Evolutionary conservation across 2,797 vertebrate species (phyloP).

Genomic region (Cheirogaleus major): DNA sequence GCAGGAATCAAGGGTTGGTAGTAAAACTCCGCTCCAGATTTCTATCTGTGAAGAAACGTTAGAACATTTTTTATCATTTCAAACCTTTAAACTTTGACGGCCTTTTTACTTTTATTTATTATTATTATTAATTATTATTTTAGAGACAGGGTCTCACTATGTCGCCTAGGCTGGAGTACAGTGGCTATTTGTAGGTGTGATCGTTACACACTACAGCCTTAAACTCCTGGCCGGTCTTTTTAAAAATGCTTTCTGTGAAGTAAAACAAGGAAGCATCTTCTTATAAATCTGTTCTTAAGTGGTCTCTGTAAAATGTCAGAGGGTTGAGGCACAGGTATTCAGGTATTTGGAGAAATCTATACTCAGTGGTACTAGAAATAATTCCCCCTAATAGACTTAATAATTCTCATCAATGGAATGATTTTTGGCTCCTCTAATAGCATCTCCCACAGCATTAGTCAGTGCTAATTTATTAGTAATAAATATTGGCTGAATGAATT

Average conservation of each 20-base stretch:
- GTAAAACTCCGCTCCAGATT: constrained; percentile 39
- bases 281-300: constrained; percentile 3
- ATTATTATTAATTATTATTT: background rate
- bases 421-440: background rate
- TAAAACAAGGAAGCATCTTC: background rate
- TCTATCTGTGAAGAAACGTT: constrained; percentile 52
- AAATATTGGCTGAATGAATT: background rate
- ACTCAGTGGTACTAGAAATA: background rate
- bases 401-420: background rate
- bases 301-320: background rate
- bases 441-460: background rate
- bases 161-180: background rate
- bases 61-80: constrained; percentile 26
- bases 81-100: background rate
- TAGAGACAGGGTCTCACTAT: background rate
- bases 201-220: background rate
- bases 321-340: background rate
- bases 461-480: background rate
- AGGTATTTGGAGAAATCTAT: background rate
- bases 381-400: background rate
- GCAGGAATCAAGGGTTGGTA: constrained; percentile 36
- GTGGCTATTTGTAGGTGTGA: background rate
- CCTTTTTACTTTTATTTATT: background rate
- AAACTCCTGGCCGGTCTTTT: background rate
- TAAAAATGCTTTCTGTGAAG: background rate